Conservation (phyloP, 92 coral and sea anemone species). For the Porites evermanni region DNA sequence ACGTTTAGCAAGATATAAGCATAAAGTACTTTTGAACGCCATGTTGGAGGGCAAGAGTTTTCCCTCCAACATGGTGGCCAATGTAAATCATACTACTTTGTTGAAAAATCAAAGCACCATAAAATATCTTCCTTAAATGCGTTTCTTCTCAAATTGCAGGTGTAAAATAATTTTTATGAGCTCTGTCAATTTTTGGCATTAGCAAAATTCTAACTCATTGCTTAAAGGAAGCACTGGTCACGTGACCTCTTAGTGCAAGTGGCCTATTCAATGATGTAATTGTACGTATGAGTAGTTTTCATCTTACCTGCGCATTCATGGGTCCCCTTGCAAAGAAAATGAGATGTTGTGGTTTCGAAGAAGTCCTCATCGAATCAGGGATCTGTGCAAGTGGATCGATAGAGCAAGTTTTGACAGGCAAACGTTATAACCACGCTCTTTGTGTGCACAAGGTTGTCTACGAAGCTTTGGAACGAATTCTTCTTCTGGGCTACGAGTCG, state of each 20-base stretch:
- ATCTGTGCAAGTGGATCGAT: constrained; percentile 53
- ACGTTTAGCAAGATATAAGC: no score
- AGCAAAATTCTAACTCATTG: neutral
- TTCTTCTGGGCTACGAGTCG: constrained; percentile 18
- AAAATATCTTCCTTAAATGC: no score
- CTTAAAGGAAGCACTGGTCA: no score
- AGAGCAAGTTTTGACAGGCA: constrained; percentile 31
- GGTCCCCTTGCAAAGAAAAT: constrained; percentile 38
- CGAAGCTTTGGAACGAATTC: constrained; percentile 37
- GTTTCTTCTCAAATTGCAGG: no score
- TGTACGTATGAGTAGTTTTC: constrained; percentile 39
- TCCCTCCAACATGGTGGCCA: no score
- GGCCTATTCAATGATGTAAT: constrained; percentile 39
- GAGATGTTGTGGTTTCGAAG: constrained; percentile 50
- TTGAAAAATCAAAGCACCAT: no score
- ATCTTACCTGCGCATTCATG: constrained; percentile 31
- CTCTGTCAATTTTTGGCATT: neutral
- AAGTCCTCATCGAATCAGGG: constrained; percentile 45
- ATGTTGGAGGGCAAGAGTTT: no score
- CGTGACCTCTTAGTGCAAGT: no score
- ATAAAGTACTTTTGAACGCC: no score
- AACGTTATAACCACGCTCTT: constrained; percentile 36
- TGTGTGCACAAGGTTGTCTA: constrained; percentile 35
- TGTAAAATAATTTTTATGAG: no score
- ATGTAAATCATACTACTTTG: no score